Evolutionary conservation across 2,113 vertebrate species (phyloP).

Genomic region (Sorex araneus): DNA sequence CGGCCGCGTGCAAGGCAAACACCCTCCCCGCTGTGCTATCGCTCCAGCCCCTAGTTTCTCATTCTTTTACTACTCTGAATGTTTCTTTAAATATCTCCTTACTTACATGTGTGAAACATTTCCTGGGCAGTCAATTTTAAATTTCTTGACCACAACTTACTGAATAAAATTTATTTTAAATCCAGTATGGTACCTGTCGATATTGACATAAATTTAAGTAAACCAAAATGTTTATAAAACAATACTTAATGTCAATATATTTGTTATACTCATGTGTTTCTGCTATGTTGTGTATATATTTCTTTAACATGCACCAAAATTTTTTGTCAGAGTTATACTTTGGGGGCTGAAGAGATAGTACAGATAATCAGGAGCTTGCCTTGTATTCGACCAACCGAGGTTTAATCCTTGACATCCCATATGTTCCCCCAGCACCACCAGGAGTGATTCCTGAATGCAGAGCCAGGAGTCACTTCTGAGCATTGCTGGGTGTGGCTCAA

Average conservation of each 20-base stretch:
- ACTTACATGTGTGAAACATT: background rate
- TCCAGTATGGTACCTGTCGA: background rate
- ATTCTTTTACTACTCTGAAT: slow-evolving; percentile 2
- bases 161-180: slow-evolving; percentile 56
- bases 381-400: too few species aligned
- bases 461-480: too few species aligned
- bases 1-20: too few species aligned
- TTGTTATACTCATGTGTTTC: background rate
- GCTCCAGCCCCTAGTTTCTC: too few species aligned
- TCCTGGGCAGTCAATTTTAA: slow-evolving; percentile 33
- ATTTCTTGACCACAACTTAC: background rate
- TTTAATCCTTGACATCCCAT: too few species aligned
- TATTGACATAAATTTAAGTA: slow-evolving; percentile 28
- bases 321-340: too few species aligned
- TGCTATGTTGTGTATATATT: background rate
- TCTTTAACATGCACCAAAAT: slow-evolving; percentile 13
- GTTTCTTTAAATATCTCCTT: slow-evolving; percentile 11
- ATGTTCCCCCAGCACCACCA: too few species aligned
- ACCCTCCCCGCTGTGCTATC: too few species aligned
- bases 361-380: too few species aligned
- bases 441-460: too few species aligned
- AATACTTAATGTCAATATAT: slow-evolving; percentile 8
- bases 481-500: too few species aligned
- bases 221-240: slow-evolving; percentile 27
- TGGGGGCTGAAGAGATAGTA: too few species aligned